Evolutionary conservation across 2,113 vertebrate species (phyloP), one percentile per base, ranked within the genome.

Genomic region (Addax nasomaculatus): DNA sequence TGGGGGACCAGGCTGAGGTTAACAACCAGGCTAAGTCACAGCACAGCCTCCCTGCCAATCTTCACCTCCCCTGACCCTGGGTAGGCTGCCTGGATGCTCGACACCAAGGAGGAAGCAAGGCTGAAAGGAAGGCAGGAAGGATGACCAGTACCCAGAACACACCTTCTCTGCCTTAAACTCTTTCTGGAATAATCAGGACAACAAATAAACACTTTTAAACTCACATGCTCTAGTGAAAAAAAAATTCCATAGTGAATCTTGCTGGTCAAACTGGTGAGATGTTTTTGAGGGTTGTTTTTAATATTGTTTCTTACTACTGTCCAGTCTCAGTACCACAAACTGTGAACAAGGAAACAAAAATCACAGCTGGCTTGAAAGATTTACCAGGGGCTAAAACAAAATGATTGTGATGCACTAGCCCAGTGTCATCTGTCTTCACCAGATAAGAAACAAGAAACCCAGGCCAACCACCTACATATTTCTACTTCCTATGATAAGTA

Each of bases 361-460:
- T n/a, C 49, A n/a, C 57, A 60, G n/a, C n/a, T 80, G 79, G 88
- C 39, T 21, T 47, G 2, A 92, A 70, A 89, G 45, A 58, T n/a
- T 85, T 39, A 43, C 58, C 39, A 17, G 43, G 39, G 16, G 36
- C 45, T 94, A 55, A 89, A 58, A 70, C 39, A 30, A 58, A 4
- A 4, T 43, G 13, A 62, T 1, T 39, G 85, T 79, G 85, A 90
- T 11, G 47, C 14, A 7, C 51, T 80, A 62, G 23, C 14, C 17
- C 47, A 53, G 17, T 8, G 21, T 80, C 85, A 33, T 58, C 47
- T 36, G 81, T 94, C 95, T 93, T 89, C 36, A 5, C 73, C 70
- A 86, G 43, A 57, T 13, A 89, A 91, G 58, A 92, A 94, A 84
- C 49, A 81, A 89, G 43, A 92, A 87, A 91, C 47, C 27, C 53